Evolutionary conservation across 2,888 invertebrate genomes (phyloP).

Genomic region (Acrobasis repandana): DNA sequence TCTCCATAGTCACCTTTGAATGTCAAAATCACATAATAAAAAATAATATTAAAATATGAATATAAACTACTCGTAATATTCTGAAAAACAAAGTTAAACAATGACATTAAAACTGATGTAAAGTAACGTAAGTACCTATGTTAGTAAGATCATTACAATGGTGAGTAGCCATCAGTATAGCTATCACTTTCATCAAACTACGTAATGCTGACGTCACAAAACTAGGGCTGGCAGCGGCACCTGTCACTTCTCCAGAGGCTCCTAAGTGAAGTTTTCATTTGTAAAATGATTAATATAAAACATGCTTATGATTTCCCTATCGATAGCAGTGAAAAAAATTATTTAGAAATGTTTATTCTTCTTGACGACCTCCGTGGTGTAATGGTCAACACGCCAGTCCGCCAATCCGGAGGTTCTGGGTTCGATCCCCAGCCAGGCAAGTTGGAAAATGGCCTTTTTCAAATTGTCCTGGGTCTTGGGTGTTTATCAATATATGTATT

Average conservation of each 20-base stretch:
- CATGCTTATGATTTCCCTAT: too few relatives aligned
- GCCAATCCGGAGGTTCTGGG: too few relatives aligned
- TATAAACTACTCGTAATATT: not conserved
- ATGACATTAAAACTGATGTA: not conserved
- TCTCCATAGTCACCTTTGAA: not conserved
- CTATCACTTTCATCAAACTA: constrained; percentile 60
- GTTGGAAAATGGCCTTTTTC: too few relatives aligned
- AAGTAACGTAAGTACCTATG: constrained; percentile 17
- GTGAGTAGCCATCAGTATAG: constrained; percentile 19
- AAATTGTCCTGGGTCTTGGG: too few relatives aligned
- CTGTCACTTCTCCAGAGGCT: not conserved
- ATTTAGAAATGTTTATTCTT: too few relatives aligned
- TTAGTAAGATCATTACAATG: constrained; percentile 17
- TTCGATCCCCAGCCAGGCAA: too few relatives aligned
- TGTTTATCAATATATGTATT: too few relatives aligned
- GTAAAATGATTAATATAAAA: too few relatives aligned
- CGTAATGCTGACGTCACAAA: constrained; percentile 13
- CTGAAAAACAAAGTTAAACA: not conserved
- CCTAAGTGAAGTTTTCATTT: not conserved
- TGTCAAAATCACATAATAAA: not conserved
- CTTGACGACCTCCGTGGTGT: too few relatives aligned
- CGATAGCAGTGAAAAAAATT: too few relatives aligned
- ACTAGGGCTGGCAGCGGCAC: constrained; percentile 8
- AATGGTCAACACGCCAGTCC: too few relatives aligned
- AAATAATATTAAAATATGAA: too few relatives aligned